These are phyloP conservation scores for Drosophila sturtevanti DNA, from an alignment of 1,140 invertebrate genomes.

Conservation along the genomic window DNA sequence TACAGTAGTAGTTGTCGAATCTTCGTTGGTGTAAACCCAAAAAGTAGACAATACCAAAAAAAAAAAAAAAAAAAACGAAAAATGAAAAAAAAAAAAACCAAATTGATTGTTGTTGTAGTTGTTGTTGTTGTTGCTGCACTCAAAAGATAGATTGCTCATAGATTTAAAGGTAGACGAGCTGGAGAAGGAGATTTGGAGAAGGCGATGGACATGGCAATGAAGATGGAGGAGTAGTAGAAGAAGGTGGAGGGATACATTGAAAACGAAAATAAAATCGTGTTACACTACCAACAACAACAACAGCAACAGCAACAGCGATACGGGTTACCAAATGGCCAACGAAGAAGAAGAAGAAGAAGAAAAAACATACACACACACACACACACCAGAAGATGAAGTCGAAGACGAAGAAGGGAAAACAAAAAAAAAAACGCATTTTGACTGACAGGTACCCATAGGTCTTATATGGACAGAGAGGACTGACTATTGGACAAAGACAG, in stretches of 20 bases:
- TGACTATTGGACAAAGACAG: neutral
- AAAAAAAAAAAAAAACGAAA: constrained; percentile 22
- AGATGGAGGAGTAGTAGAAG: constrained; percentile 14
- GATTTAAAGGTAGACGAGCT: constrained; percentile 48
- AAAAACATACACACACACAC: too few species aligned
- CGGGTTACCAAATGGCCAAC: constrained; percentile 73
- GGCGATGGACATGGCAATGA: neutral
- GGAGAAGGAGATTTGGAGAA: constrained; percentile 24
- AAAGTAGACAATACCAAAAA: constrained; percentile 42
- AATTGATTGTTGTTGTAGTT: constrained; percentile 69
- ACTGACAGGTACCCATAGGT: constrained; percentile 80
- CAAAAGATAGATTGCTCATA: constrained; percentile 75
- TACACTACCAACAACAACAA: constrained; percentile 44
- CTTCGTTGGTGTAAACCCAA: constrained; percentile 53
- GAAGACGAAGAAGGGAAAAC: constrained; percentile 23
- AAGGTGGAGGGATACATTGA: constrained; percentile 32
- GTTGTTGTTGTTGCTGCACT: constrained; percentile 58
- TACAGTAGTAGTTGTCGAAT: constrained; percentile 66
- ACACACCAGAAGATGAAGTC: constrained; percentile 16
- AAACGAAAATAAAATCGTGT: constrained; percentile 72
- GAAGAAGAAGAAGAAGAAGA: constrained; percentile 30
- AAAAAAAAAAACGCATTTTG: constrained; percentile 65
- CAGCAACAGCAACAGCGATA: constrained; percentile 50
- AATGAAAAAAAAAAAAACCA: constrained; percentile 37
- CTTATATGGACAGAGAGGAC: constrained; percentile 51